Base-by-base conservation (phyloP, 2,888 invertebrate genomes). In the Troides oblongomaculatus region DNA sequence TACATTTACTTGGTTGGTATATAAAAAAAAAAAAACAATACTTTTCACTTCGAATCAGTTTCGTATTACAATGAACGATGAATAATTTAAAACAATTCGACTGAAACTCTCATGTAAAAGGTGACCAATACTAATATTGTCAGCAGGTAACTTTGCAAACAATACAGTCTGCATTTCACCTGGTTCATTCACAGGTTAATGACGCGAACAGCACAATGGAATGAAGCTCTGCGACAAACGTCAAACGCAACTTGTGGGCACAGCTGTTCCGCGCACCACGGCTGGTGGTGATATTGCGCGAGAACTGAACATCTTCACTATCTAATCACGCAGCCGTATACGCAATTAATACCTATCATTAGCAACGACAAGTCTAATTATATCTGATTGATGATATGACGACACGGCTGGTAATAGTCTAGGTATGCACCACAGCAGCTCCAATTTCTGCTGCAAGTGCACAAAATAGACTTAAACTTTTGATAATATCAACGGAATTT, bases 121-220 rank as follows among this genome's bases (percentile, higher is more conserved):
- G 39, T 65, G 57, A 30, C 23, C 66, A 12, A 1, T n/a, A 21
- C n/a, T 17, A 21, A 56, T 60, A 59, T 64, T 17, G 64, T 21
- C 5, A 50, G n/a, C 60, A 14, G 62, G 30, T 30, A 39, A 60
- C 53, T 63, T 64, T n/a, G 25, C 60, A 64, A 70, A 67, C 67
- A 70, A 67, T 70, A 50, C 64, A 14, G 64, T 64, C 70, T 70
- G 64, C 70, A 64, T 67, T 70, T 70, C 70, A 50, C 66, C 66
- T 70, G 66, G 70, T 70, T 67, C 70, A 46, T 70, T 70, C 70
- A 70, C 67, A 70, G 70, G 70, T 70, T 70, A 67, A 64, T 66
- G 70, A 70, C 70, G 70, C 53, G 68, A 8, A 21, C 18, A 30
- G 25, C 50, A 70, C 70, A 70, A 70, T 66, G 63, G 63, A 66